phyloP scores from a whole-genome alignment of 35 echinoderm and acorn worm genomes.

The Holothuria glaberrima region DNA sequence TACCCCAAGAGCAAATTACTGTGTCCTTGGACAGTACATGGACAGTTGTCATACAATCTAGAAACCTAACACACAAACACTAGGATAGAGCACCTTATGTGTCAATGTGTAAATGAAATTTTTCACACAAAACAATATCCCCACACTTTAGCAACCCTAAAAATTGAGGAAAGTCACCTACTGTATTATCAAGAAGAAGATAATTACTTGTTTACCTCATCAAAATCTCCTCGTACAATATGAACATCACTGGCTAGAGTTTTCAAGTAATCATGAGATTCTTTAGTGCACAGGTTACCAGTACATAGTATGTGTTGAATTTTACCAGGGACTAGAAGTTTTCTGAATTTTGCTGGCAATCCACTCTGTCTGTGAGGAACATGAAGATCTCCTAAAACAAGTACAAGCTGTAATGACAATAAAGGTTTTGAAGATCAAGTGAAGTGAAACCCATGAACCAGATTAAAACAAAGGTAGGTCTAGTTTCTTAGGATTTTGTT shows the following conservation, averaged over 20 bases:
- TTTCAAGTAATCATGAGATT: conserved; percentile 94
- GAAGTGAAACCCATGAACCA: too few species aligned
- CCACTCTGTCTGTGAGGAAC: conserved; percentile 87
- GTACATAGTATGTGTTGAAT: conserved; percentile 97
- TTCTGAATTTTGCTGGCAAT: conserved; percentile 94
- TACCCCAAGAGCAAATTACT: too few species aligned
- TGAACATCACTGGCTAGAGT: conserved; percentile 98
- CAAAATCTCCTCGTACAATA: conserved; percentile 96
- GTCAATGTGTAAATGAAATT: too few species aligned
- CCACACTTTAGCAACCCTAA: too few species aligned
- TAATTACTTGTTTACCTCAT: conserved; percentile 74
- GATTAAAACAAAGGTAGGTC: too few species aligned
- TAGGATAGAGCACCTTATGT: too few species aligned
- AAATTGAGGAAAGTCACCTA: too few species aligned
- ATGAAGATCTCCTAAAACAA: conserved; percentile 96
- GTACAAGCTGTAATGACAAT: conserved; percentile 77
- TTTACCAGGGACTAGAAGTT: conserved; percentile 83
- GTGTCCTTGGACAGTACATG: too few species aligned
- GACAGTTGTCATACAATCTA: too few species aligned
- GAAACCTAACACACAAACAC: too few species aligned
- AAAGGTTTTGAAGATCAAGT: not conserved
- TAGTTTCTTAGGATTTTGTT: too few species aligned
- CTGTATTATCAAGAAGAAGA: not conserved
- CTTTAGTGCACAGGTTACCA: conserved; percentile 95
- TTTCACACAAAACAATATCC: too few species aligned